Conservation (phyloP, 1,140 invertebrate genomes). For the Melipona quadrifasciata region DNA sequence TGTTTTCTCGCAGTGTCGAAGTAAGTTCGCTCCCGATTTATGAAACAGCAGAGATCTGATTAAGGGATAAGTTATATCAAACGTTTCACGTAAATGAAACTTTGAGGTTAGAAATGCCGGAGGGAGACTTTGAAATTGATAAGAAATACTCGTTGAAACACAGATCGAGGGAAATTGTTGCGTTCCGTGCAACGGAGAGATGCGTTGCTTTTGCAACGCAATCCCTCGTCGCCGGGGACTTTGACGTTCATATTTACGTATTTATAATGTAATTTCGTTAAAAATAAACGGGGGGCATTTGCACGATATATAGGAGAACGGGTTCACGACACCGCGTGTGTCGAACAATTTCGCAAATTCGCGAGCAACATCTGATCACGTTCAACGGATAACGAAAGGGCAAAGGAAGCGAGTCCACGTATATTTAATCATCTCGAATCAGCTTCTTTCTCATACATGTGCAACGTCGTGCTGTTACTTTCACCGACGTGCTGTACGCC, state of each 20-base stretch:
- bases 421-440: background rate
- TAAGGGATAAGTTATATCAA: background rate
- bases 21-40: background rate
- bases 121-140: too few relatives aligned
- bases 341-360: background rate
- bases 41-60: background rate
- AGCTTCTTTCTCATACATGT: background rate
- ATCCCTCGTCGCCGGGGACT: background rate
- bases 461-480: background rate
- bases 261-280: background rate
- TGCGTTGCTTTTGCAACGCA: too few relatives aligned
- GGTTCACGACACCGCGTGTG: background rate
- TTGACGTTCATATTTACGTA: background rate
- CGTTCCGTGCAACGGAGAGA: too few relatives aligned
- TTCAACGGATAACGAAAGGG: background rate
- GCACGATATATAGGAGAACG: background rate
- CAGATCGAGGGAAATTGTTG: too few relatives aligned
- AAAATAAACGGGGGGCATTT: background rate
- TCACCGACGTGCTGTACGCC: background rate
- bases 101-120: too few relatives aligned
- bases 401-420: background rate
- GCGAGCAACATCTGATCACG: background rate
- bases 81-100: background rate
- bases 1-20: background rate
- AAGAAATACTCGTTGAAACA: too few relatives aligned